A percentile compares a stretch with the other conserved stretches of the same genome.
These are phyloP conservation scores for Hirtodrosophila alboralis DNA, from an alignment of 2,888 invertebrate genomes.

Conservation along the genomic window DNA sequence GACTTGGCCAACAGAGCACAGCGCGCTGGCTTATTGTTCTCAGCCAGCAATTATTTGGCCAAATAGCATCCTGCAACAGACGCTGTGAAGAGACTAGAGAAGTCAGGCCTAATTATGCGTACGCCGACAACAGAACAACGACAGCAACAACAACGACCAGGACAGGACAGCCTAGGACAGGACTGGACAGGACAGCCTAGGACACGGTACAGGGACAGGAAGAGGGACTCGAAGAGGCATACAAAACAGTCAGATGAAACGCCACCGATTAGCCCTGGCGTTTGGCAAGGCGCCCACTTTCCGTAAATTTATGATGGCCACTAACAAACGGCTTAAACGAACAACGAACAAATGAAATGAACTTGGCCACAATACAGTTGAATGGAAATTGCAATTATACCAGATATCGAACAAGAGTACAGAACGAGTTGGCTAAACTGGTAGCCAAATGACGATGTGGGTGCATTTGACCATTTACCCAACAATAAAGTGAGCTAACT, in stretches of 20 bases:
- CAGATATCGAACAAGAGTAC: slow-evolving; percentile 9
- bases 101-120: slow-evolving; percentile 74
- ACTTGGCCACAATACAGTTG: slow-evolving; percentile 66
- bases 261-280: slow-evolving; percentile 71
- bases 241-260: slow-evolving; percentile 61
- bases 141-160: slow-evolving; percentile 21
- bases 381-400: slow-evolving; percentile 73
- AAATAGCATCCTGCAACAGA: slow-evolving; percentile 46
- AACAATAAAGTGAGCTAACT: slow-evolving; percentile 44
- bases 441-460: slow-evolving; percentile 34
- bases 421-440: slow-evolving; percentile 6
- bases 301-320: slow-evolving; percentile 72
- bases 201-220: background rate
- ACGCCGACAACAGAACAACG: slow-evolving; percentile 59
- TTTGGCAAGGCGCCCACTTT: slow-evolving; percentile 58
- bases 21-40: slow-evolving; percentile 59
- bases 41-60: slow-evolving; percentile 66
- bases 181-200: background rate
- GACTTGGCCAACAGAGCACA: slow-evolving; percentile 22
- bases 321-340: slow-evolving; percentile 65
- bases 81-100: slow-evolving; percentile 19
- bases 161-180: slow-evolving; percentile 20
- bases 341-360: slow-evolving; percentile 53
- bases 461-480: slow-evolving; percentile 37
- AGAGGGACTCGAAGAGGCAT: background rate